Base-by-base conservation (phyloP, 1,140 invertebrate genomes). In the Achatina immaculata region DNA sequence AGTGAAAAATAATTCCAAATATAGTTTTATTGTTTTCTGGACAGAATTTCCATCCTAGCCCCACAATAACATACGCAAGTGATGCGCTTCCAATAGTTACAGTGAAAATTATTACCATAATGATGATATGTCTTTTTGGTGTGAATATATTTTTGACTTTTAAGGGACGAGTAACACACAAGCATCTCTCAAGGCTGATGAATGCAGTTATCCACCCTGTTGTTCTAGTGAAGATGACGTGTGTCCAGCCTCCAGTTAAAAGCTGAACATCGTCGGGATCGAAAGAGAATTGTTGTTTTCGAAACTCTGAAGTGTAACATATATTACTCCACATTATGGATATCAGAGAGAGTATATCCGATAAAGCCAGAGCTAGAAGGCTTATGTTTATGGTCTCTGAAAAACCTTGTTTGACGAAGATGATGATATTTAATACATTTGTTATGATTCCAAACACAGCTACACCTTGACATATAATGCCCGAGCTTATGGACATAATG, bases 181-280 rank as follows among this genome's bases (percentile, higher is more conserved):
- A 6, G 58, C 58, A 62, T 16, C 58, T 62, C 28, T 62, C 58
- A 9, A 62, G 31, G 28, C n/a, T 34, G 28, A 62, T 62, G 31
- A 62, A 62, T 9, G 58, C 58, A 16, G 58, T 62, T 62, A 62
- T 62, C 16, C 58, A 62, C 31, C 58, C 58, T 62, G 58, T 62
- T 62, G 58, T 62, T 31, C 58, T n/a, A 16, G 58, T 34, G 3
- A 62, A 62, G n/a, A 62, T 62, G 21, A 62, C 58, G 16, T 62
- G 58, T 31, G 58, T n/a, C 58, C 58, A 62, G 28, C 58, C 21
- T 4, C 58, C 58, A 62, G 19, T 62, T 6, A 62, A 31, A n/a
- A 62, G 58, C 21, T 62, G 58, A 34, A 62, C 58, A 31, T 62
- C 58, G 1, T 31, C 6, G 31, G 58, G 16, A 31, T 11, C 58